Conservation (phyloP, 35 echinoderm and acorn worm genomes). For the Heliocidaris erythrogramma region DNA sequence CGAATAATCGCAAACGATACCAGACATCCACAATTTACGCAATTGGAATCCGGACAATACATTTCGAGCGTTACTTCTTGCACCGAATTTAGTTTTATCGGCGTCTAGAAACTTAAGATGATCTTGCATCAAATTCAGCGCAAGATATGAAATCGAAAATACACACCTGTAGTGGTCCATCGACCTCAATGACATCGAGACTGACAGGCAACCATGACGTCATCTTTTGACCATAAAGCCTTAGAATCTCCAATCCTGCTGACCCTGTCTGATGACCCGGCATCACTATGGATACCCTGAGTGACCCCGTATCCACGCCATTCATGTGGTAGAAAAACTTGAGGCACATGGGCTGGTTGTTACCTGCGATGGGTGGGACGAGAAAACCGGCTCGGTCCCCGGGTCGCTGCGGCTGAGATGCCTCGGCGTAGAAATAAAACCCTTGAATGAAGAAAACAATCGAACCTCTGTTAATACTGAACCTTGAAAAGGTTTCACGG, state of each 20-base stretch:
- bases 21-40: too few species aligned
- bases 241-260: neutral
- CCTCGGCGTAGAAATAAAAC: conserved; percentile 82
- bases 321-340: conserved; percentile 93
- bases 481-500: too few species aligned
- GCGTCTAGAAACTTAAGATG: too few species aligned
- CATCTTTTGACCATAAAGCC: conserved; percentile 35
- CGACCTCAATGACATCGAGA: conserved; percentile 41
- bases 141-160: neutral
- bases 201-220: conserved; percentile 43
- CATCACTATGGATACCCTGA: conserved; percentile 23
- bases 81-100: too few species aligned
- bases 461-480: neutral
- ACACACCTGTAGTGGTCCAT: conserved; percentile 44
- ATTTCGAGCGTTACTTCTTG: too few species aligned
- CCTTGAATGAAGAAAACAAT: conserved; percentile 44
- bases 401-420: conserved; percentile 75
- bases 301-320: conserved; percentile 55
- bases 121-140: too few species aligned
- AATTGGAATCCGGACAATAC: too few species aligned
- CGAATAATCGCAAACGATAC: too few species aligned
- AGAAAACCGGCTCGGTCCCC: conserved; percentile 59
- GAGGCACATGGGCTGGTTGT: conserved; percentile 55
- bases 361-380: conserved; percentile 44
- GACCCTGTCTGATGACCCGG: neutral